Base-by-base conservation (phyloP, 2,797 vertebrate species). In the Yasuhikotakia modesta region DNA sequence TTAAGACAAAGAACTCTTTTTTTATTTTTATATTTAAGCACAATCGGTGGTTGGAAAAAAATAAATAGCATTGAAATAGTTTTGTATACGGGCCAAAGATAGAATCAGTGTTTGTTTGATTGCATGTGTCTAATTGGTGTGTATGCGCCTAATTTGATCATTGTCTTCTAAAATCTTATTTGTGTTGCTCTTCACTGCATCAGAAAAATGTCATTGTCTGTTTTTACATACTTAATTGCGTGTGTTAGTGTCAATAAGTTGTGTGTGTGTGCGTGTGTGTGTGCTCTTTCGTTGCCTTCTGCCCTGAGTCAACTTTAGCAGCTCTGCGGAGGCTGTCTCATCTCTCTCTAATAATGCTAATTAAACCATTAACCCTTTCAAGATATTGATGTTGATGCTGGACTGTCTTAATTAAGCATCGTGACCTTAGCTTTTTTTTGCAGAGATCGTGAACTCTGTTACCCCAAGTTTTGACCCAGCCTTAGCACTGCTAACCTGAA, bases 331-430 rank as follows among this genome's bases (percentile, higher is more conserved):
- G 65, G 76, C 79, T 61, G 65, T 82, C 81, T 76, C 83, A 73
- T 82, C 82, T 63, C 27, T 76, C 85, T 89, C 81, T 89, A 91
- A 90, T 89, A 84, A 86, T 83, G 82, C 86, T 89, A 92, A 91
- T 93, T 93, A 91, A 91, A 87, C 84, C 81, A 89, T 93, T 92
- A 92, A 87, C 86, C 85, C 88, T 89, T 89, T 89, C 52, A 85
- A 89, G 86, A 80, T 86, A 81, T 75, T 85, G 70, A 84, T 83
- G 79, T 77, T 65, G 79, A 83, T 86, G 86, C 73, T 81, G 78
- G 46, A 79, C 53, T 57, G 70, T 71, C 48, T 79, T 76, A 78
- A 79, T 81, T 81, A 74, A 70, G 58, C 24, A 17, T 61, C 68
- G 50, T 12, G 30, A 32, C 48, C 30, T 69, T 68, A 14, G 13